These are phyloP conservation scores for Coreius guichenoti DNA, from an alignment of 2,797 vertebrate species.

Conservation along the genomic window DNA sequence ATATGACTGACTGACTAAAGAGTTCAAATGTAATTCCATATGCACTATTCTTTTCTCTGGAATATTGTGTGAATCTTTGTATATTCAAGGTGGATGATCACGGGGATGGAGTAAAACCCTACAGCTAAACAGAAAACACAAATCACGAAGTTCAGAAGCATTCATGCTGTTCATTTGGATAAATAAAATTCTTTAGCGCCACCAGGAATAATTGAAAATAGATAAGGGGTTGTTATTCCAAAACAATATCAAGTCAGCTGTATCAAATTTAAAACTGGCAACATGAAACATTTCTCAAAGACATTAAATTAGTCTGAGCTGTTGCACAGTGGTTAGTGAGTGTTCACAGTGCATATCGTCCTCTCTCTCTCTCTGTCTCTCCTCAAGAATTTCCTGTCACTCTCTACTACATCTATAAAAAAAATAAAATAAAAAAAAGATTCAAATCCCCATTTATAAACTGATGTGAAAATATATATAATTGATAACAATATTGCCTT, in stretches of 20 bases:
- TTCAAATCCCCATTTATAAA: background rate
- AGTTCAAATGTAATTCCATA: constrained; percentile 69
- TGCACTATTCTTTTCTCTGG: constrained; percentile 66
- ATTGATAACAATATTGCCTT: background rate
- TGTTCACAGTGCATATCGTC: background rate
- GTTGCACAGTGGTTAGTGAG: background rate
- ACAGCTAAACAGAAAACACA: constrained; percentile 70
- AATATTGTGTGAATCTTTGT: constrained; percentile 66
- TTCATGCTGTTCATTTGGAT: background rate
- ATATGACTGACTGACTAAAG: constrained; percentile 63
- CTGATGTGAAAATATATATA: background rate
- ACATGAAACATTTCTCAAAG: constrained; percentile 46
- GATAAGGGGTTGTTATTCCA: constrained; percentile 21
- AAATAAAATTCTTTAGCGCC: background rate
- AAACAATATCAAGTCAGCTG: constrained; percentile 35
- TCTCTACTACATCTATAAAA: background rate
- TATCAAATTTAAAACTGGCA: constrained; percentile 48
- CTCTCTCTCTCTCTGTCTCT: background rate
- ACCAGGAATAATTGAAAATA: constrained; percentile 18
- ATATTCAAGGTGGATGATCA: constrained; percentile 69
- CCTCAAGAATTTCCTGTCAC: constrained; percentile 16
- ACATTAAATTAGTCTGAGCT: constrained; percentile 23
- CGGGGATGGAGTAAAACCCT: constrained; percentile 61
- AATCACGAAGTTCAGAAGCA: constrained; percentile 64
- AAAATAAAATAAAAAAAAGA: background rate